Evolutionary conservation across 2,888 invertebrate species (phyloP).

Genomic region (Parnassius smintheus): DNA sequence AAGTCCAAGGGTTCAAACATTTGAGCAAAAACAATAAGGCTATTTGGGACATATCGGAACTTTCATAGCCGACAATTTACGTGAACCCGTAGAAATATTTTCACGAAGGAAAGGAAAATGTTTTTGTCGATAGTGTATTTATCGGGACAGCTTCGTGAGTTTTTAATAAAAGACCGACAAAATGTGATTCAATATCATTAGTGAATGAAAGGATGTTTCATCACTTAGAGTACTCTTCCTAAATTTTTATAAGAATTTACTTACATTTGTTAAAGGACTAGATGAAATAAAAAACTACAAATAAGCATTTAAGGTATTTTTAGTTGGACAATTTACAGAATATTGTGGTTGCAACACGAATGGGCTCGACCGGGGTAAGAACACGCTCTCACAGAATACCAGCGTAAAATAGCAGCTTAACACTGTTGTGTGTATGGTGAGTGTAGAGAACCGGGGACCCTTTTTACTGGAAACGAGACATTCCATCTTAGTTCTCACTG

Average conservation of each 20-base stretch:
- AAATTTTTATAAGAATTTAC: slow-evolving; percentile 8
- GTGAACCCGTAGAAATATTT: slow-evolving; percentile 33
- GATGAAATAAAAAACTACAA: no score
- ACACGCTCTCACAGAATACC: no score
- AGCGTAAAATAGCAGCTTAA: no score
- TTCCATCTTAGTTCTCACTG: no score
- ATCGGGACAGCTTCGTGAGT: slow-evolving; percentile 13
- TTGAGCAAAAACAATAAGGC: slow-evolving; percentile 36
- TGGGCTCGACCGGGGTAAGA: no score
- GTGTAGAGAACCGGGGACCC: no score
- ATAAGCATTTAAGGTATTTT: no score
- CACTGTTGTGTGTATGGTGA: no score
- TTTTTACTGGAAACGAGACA: no score
- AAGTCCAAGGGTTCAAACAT: slow-evolving; percentile 29
- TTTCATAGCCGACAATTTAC: slow-evolving; percentile 35
- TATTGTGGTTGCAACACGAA: no score
- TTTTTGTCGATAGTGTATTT: slow-evolving; percentile 24
- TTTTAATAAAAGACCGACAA: slow-evolving; percentile 19
- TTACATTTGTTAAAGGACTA: slow-evolving; percentile 3
- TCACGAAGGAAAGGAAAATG: slow-evolving; percentile 21
- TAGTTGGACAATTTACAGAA: no score
- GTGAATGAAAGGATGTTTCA: slow-evolving; percentile 25
- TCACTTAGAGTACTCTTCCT: slow-evolving; percentile 19
- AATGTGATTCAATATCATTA: slow-evolving; percentile 28
- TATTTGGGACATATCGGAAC: slow-evolving; percentile 35